Evolutionary conservation across 2,888 invertebrate genomes (phyloP), one percentile per base, ranked within the genome.

Genomic region (Orthonychiurus folsomi): DNA sequence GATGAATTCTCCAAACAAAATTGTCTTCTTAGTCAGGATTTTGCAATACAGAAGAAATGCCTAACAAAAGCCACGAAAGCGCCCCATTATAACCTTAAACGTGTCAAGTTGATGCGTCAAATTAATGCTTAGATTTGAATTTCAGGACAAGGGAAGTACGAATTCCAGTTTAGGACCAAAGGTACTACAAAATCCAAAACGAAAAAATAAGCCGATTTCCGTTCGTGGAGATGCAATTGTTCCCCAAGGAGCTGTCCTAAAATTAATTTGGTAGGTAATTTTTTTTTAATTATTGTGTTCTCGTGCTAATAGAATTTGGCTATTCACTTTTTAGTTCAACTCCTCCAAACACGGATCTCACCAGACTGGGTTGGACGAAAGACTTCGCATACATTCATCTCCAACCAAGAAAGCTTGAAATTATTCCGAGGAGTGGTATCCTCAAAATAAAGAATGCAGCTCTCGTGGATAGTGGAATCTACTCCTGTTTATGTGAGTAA

Each of bases 141-240:
- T n/a, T n/a, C n/a, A n/a, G n/a, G 26, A 60, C 28, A 21, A 64
- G 59, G 59, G 58, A 59, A 47, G 37, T 57, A 23, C 18, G 55
- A 18, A 62, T 59, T 37, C 64, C 63, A 20, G 62, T 66, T 52
- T n/a, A 15, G 48, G 52, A 9, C 76, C 76, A 15, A 88, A 87
- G 0, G 92, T 87, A 74, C 86, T 89, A 65, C 93, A 93, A 74
- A 86, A 87, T 69, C 88, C 89, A 74, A 85, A 87, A 0, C 87
- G 87, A 77, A 85, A 85, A 67, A 88, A 88, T 79, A 85, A 91
- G 18, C 86, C 88, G 1, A 81, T 94, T 0, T 91, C 89, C 77
- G 88, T 95, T 0, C 94, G 93, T 0, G 94, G 93, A 0, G 86
- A 86, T 1, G 95, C 93, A 0, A 88, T 88, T 1, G 86, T 95